Percentiles rank a stretch among this genome's conserved stretches.
Conservation (phyloP, 2,888 invertebrate species). For the Selenia dentaria region DNA sequence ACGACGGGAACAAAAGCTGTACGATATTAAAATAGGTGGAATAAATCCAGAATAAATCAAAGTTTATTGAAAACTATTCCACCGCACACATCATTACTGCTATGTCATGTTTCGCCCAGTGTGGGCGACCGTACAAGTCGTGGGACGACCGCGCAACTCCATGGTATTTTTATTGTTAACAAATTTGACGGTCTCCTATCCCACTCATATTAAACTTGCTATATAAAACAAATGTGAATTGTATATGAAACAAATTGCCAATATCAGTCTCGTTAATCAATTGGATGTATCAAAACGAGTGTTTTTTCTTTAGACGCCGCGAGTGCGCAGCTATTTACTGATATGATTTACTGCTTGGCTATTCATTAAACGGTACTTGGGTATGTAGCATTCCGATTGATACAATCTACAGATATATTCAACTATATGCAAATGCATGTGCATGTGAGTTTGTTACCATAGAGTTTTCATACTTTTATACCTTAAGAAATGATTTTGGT, state of each 20-base stretch:
- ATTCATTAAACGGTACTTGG: background rate
- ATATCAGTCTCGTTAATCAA: conserved; percentile 33
- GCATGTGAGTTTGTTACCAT: too few species aligned
- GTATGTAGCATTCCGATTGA: background rate
- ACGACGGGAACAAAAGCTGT: background rate
- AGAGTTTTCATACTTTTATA: too few species aligned
- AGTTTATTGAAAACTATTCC: conserved; percentile 60
- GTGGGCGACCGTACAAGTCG: conserved; percentile 60
- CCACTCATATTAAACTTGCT: conserved; percentile 30
- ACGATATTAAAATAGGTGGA: conserved; percentile 46
- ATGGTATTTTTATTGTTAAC: conserved; percentile 55
- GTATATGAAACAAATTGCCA: conserved; percentile 28
- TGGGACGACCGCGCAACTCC: conserved; percentile 50
- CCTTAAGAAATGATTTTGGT: too few species aligned
- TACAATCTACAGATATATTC: background rate
- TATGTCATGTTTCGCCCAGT: conserved; percentile 51
- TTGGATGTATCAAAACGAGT: conserved; percentile 12
- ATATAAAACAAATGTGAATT: conserved; percentile 21
- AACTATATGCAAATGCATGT: too few species aligned
- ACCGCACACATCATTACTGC: conserved; percentile 56
- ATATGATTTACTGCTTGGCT: conserved; percentile 1
- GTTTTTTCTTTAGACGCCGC: conserved; percentile 15
- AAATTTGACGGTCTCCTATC: conserved; percentile 44
- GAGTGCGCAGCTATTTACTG: conserved; percentile 6
- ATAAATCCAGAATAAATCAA: conserved; percentile 64